Conservation (phyloP, 1,140 invertebrate species). For the Streblospio benedicti region DNA sequence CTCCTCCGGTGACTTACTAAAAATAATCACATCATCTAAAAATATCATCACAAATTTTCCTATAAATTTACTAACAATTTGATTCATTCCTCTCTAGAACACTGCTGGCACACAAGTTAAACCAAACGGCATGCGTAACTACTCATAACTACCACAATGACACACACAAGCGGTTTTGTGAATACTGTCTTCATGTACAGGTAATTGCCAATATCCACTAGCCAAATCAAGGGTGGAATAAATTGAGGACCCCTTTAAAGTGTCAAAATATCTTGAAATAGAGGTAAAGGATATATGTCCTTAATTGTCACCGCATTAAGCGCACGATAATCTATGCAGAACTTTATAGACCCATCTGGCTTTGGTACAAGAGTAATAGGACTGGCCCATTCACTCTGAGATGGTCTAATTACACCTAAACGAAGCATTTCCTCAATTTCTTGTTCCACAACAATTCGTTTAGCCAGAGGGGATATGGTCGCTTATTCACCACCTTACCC, state of each 20-base stretch:
- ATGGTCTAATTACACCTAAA: too few relatives aligned
- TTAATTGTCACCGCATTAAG: slow-evolving; percentile 26
- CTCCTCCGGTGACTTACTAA: slow-evolving; percentile 13
- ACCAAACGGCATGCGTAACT: slow-evolving; percentile 26
- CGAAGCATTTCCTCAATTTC: too few relatives aligned
- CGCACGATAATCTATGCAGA: slow-evolving; percentile 28
- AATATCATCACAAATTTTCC: too few relatives aligned
- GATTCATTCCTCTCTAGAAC: slow-evolving; percentile 29
- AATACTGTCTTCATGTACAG: slow-evolving; percentile 29
- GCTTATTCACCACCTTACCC: too few relatives aligned
- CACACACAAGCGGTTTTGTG: slow-evolving; percentile 35
- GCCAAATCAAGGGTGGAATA: slow-evolving; percentile 24
- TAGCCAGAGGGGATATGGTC: too few relatives aligned
- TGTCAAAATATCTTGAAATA: slow-evolving; percentile 29
- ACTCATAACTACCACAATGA: slow-evolving; percentile 19
- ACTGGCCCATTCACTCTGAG: too few relatives aligned
- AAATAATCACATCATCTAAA: too few relatives aligned
- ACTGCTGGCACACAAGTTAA: slow-evolving; percentile 23
- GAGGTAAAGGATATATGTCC: slow-evolving; percentile 25
- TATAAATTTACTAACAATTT: slow-evolving; percentile 17
- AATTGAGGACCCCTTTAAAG: slow-evolving; percentile 16
- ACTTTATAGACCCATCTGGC: slow-evolving; percentile 21
- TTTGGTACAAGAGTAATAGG: slow-evolving; percentile 30
- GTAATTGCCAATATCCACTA: slow-evolving; percentile 43
- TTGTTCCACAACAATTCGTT: too few relatives aligned